Base-by-base conservation (phyloP, 1,140 invertebrate genomes). In the Hylaeus volcanicus region DNA sequence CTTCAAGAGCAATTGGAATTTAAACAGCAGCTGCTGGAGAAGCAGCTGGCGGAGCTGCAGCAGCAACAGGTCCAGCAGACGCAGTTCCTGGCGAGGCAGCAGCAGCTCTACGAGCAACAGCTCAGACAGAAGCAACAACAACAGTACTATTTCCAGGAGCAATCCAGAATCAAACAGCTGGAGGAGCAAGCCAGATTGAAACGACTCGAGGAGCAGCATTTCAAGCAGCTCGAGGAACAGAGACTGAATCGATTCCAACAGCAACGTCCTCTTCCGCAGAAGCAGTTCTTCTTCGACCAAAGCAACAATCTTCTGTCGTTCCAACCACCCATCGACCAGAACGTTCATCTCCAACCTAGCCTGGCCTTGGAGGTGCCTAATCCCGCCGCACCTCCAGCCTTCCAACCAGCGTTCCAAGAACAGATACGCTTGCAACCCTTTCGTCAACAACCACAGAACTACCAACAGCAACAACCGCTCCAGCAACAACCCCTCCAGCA, bases 41-140 rank as follows among this genome's bases (percentile, higher is more conserved):
- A 96, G 82, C 96, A 97, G 88, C 92, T 97, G 39, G 94, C 92
- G 6, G 93, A 95, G 64, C 89, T 96, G 39, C 96, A 96, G 88
- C 93, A 95, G 37, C 96, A 96, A 86, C 96, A 96, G 87, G 94
- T 94, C 73, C 95, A 96, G 86, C 96, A 96, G 85, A 95, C 96
- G 60, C 95, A 96, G 82, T 93, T 96, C 74, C 91, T 96, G 12
- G 90, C 95, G 1, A 88, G 90, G 81, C 94, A 95, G 83, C 94
- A 95, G 86, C 94, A 96, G 76, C 88, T 95, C 1, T 94, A 94
- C 68, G 94, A 95, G 72, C 93, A 94, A 72, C 93, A 94, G 12
- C 15, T 93, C 9, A 86, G 92, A n/a, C 88, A 92, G 65, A 92
- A 94, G 76, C 91, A 95, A 65, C 92, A 94, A 39, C 94, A 95